These are phyloP conservation scores for Oriolus oriolus DNA, from an alignment of 2,113 vertebrate genomes.

Conservation along the genomic window DNA sequence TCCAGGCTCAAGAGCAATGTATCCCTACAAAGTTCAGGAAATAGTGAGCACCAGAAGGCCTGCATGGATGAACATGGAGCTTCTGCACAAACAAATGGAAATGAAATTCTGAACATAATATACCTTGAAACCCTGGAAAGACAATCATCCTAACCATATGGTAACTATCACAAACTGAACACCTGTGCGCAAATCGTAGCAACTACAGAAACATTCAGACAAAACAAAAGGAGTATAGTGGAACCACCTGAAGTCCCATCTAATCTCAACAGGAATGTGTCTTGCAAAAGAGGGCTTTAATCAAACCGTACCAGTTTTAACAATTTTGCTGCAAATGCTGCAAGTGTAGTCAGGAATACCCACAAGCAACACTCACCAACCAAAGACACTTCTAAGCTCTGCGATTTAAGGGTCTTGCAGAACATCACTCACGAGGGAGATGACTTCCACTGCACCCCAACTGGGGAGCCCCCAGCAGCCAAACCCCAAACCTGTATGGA, in stretches of 20 bases:
- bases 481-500: background rate
- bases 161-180: background rate
- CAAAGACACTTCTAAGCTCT: background rate
- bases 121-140: background rate
- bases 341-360: background rate
- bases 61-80: background rate
- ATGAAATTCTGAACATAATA: background rate
- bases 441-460: rapidly evolving
- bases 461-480: background rate
- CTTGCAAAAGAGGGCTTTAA: background rate
- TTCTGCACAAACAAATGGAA: background rate
- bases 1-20: background rate
- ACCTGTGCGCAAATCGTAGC: background rate
- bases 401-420: background rate
- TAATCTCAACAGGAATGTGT: rapidly evolving
- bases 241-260: background rate
- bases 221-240: background rate
- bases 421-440: background rate
- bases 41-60: background rate
- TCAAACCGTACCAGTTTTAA: background rate
- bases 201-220: background rate
- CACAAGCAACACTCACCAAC: background rate
- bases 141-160: background rate
- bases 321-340: background rate
- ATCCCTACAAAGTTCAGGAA: background rate